These are phyloP conservation scores for Oplegnathus fasciatus DNA, from an alignment of 2,113 vertebrate species.

Conservation along the genomic window DNA sequence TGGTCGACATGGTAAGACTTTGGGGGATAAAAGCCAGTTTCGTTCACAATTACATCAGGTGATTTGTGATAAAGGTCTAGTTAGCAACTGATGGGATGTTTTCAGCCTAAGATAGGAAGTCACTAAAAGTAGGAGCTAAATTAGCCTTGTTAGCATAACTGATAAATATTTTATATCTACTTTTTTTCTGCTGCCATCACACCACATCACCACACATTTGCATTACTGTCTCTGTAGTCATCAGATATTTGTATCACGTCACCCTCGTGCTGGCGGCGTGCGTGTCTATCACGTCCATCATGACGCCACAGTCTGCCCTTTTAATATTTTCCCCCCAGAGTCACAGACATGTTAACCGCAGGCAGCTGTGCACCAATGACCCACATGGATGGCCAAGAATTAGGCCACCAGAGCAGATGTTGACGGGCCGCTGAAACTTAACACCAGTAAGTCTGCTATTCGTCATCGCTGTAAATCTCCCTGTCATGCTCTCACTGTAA, in stretches of 20 bases:
- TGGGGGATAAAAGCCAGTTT: background rate
- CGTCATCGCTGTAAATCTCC: slow-evolving; percentile 42
- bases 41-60: background rate
- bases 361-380: slow-evolving; percentile 48
- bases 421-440: slow-evolving; percentile 53
- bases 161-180: background rate
- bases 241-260: background rate
- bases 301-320: background rate
- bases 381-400: slow-evolving; percentile 67
- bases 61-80: background rate
- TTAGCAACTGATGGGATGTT: background rate
- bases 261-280: background rate
- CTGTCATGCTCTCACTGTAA: slow-evolving; percentile 36
- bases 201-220: background rate
- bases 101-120: background rate
- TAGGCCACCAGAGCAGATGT: slow-evolving; percentile 77
- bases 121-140: background rate
- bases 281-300: background rate
- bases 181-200: background rate
- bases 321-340: background rate
- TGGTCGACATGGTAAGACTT: background rate
- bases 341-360: slow-evolving; percentile 20
- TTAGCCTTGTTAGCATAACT: background rate
- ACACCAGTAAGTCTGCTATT: slow-evolving; percentile 49
- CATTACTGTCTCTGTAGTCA: background rate